Base-by-base conservation (phyloP, 2,888 invertebrate genomes). In the Microchrysa polita region DNA sequence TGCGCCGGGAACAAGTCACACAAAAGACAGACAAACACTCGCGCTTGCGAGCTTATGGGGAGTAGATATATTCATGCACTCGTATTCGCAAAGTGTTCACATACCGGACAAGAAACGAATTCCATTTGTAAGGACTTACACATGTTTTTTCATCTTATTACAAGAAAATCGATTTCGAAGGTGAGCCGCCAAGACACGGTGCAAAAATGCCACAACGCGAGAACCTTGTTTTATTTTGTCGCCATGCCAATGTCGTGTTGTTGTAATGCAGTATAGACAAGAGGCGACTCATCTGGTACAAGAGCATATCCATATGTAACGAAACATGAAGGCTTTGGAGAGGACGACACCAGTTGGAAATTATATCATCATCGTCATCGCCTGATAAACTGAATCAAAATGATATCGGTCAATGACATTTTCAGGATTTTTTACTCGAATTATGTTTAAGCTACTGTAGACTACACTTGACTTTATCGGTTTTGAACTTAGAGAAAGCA, bases 111-210 rank as follows among this genome's bases (percentile, higher is more conserved):
- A 73, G 73, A 73, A 63, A 63, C 55, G 44, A 76, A 76, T 76
- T 74, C 74, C 63, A 73, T 63, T 67, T 57, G 59, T 73, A 72
- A 73, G 59, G 73, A 72, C 73, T 74, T 74, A 76, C 76, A 76
- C 69, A 57, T 76, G 76, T 76, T 76, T 76, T 75, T 76, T 74
- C 74, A 74, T 76, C 74, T 76, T 74, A 74, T 76, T 76, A 76
- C 74, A 76, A 40, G 69, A 67, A 76, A 69, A 76, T 76, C 73
- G 67, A 76, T 74, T 76, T 74, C 74, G 67, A 67, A 74, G 72
- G 67, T 72, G 72, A 73, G 69, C 69, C 69, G 69, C 69, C 55
- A 55, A n/a, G 69, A 74, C 65, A 74, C 74, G 74, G 76, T 76
- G 73, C 73, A 76, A 74, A 74, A 72, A 76, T 76, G 71, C 73